These are phyloP conservation scores for Microplitis deprimator DNA, from an alignment of 2,888 invertebrate genomes.

Conservation along the genomic window DNA sequence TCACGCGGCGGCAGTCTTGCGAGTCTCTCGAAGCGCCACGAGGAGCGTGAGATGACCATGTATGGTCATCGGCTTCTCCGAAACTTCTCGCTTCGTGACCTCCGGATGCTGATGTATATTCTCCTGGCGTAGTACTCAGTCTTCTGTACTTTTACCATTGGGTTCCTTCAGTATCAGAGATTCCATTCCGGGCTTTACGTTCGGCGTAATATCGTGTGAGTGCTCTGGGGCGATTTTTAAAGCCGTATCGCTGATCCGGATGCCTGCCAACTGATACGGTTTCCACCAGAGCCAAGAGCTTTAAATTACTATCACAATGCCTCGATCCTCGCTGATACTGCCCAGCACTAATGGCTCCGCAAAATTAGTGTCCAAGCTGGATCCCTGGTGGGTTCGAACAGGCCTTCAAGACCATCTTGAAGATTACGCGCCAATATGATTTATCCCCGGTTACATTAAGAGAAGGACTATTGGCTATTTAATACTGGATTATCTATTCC, in stretches of 20 bases:
- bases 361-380: too few species aligned
- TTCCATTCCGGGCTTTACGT: too few species aligned
- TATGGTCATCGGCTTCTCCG: slow-evolving; percentile 48
- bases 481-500: too few species aligned
- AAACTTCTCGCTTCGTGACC: slow-evolving; percentile 50
- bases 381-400: too few species aligned
- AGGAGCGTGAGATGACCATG: slow-evolving; percentile 44
- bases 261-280: slow-evolving; percentile 60
- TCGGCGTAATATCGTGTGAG: too few species aligned
- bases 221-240: too few species aligned
- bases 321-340: slow-evolving; percentile 49
- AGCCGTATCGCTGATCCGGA: slow-evolving; percentile 59
- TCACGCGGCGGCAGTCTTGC: neutral
- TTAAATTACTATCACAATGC: slow-evolving; percentile 64
- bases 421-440: too few species aligned
- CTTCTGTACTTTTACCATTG: slow-evolving; percentile 21
- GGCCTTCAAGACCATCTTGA: too few species aligned
- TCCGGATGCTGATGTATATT: slow-evolving; percentile 39
- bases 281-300: slow-evolving; percentile 54
- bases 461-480: too few species aligned
- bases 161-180: too few species aligned
- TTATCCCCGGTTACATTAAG: too few species aligned
- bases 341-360: too few species aligned
- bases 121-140: slow-evolving; percentile 34
- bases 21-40: slow-evolving; percentile 16